Conservation (phyloP, 2,797 vertebrate species). For the Malacoctenus gilli region DNA sequence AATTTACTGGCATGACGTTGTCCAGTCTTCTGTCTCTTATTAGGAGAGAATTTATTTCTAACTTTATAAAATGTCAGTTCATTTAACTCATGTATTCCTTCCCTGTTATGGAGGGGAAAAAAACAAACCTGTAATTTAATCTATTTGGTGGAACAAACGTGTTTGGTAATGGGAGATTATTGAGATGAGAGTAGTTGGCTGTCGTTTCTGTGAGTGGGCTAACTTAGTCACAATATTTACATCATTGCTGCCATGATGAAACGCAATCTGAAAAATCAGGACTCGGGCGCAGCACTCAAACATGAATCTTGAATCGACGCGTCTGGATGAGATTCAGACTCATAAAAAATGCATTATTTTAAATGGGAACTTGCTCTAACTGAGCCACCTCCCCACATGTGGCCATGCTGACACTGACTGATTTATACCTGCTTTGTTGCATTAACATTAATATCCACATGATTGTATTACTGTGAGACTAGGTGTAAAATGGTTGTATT, state of each 20-base stretch:
- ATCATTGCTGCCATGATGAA: conserved; percentile 1
- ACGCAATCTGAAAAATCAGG: conserved; percentile 8
- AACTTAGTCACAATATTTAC: conserved; percentile 11
- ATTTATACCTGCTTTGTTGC: neutral
- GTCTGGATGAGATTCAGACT: conserved; percentile 25
- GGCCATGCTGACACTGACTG: neutral
- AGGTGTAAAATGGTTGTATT: no score
- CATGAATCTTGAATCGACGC: conserved; percentile 22
- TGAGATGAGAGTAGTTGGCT: neutral
- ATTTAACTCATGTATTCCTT: no score
- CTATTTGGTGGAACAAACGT: neutral
- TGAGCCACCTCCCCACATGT: conserved; percentile 2
- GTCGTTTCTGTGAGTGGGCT: neutral
- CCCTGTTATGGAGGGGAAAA: neutral
- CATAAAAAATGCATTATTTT: conserved; percentile 41
- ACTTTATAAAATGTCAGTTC: no score
- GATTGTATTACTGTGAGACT: no score
- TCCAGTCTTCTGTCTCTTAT: no score
- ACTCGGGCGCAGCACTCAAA: conserved; percentile 18
- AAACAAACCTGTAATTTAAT: neutral
- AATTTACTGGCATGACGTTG: no score
- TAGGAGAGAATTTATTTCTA: no score
- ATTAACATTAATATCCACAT: no score
- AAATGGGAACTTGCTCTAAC: conserved; percentile 16
- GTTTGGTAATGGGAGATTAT: neutral